These are phyloP conservation scores for Agrypnia vestita DNA, from an alignment of 1,140 invertebrate genomes.

Conservation along the genomic window DNA sequence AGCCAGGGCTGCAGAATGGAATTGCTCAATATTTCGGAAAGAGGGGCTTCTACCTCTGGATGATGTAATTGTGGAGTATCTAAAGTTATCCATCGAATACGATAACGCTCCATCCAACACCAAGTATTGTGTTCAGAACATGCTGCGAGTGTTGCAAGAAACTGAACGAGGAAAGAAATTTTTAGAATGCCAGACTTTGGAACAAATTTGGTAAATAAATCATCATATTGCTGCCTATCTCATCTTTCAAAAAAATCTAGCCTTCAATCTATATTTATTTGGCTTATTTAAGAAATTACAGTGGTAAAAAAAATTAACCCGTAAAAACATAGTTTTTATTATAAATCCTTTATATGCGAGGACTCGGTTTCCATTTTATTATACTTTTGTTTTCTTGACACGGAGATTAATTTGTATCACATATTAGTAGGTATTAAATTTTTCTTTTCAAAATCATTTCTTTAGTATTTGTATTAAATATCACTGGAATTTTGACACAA, in stretches of 20 bases:
- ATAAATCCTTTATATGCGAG: too few relatives aligned
- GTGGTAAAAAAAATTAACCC: too few relatives aligned
- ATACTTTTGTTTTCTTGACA: too few relatives aligned
- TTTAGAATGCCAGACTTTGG: conserved; percentile 86
- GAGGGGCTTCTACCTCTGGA: conserved; percentile 83
- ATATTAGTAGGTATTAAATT: too few relatives aligned
- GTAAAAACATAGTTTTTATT: too few relatives aligned
- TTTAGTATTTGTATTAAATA: too few relatives aligned
- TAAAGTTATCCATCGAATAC: conserved; percentile 88
- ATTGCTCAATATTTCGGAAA: conserved; percentile 93
- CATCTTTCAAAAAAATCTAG: background rate
- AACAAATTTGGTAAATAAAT: conserved; percentile 88
- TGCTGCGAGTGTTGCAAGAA: conserved; percentile 91
- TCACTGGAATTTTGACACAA: too few relatives aligned
- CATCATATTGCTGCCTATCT: conserved; percentile 56
- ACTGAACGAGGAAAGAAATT: conserved; percentile 86
- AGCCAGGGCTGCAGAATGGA: conserved; percentile 93
- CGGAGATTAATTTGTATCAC: too few relatives aligned
- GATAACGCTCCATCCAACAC: conserved; percentile 92
- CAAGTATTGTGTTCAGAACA: conserved; percentile 97
- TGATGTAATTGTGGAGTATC: conserved; percentile 86
- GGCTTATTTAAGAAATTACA: too few relatives aligned
- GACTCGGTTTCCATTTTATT: too few relatives aligned
- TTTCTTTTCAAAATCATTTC: too few relatives aligned
- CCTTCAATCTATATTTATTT: too few relatives aligned